Percentiles rank a stretch among this genome's conserved stretches.
These are phyloP conservation scores for Apolygus lucorum DNA, from an alignment of 1,140 invertebrate species.

Conservation along the genomic window DNA sequence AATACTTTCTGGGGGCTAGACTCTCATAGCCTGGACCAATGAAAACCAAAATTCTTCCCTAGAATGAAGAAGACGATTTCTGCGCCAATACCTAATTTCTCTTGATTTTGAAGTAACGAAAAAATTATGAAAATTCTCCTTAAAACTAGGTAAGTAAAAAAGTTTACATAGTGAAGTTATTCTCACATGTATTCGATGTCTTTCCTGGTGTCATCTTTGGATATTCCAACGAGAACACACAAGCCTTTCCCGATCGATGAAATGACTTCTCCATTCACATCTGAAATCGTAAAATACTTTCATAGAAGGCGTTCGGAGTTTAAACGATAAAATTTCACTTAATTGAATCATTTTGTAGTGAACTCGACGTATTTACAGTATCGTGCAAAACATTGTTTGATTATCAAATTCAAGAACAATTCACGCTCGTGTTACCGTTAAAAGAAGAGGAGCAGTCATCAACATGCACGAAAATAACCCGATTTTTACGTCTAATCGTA, in stretches of 20 bases:
- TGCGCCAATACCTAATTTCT: too few relatives aligned
- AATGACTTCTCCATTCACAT: slow-evolving; percentile 65
- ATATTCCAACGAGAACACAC: slow-evolving; percentile 80
- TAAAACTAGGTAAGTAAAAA: slow-evolving; percentile 28
- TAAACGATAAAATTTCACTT: slow-evolving; percentile 16
- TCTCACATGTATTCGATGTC: slow-evolving; percentile 85
- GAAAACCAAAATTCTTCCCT: background rate
- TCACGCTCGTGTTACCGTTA: too few relatives aligned
- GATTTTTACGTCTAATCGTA: too few relatives aligned
- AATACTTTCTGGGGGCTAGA: too few relatives aligned
- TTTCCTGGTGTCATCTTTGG: slow-evolving; percentile 59
- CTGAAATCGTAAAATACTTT: slow-evolving; percentile 42
- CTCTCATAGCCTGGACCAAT: too few relatives aligned
- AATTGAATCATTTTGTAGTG: too few relatives aligned
- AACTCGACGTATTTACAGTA: too few relatives aligned
- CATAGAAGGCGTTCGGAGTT: slow-evolving; percentile 25
- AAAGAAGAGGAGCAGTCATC: background rate
- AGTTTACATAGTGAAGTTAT: slow-evolving; percentile 35
- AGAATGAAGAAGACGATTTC: too few relatives aligned
- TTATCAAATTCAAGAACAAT: too few relatives aligned
- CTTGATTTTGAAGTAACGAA: too few relatives aligned
- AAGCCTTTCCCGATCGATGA: slow-evolving; percentile 74
- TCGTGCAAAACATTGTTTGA: too few relatives aligned
- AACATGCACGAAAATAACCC: background rate
- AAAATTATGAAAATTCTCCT: too few relatives aligned